These are phyloP conservation scores for Hoplodrina ambigua DNA, from an alignment of 2,888 invertebrate genomes.

Conservation along the genomic window DNA sequence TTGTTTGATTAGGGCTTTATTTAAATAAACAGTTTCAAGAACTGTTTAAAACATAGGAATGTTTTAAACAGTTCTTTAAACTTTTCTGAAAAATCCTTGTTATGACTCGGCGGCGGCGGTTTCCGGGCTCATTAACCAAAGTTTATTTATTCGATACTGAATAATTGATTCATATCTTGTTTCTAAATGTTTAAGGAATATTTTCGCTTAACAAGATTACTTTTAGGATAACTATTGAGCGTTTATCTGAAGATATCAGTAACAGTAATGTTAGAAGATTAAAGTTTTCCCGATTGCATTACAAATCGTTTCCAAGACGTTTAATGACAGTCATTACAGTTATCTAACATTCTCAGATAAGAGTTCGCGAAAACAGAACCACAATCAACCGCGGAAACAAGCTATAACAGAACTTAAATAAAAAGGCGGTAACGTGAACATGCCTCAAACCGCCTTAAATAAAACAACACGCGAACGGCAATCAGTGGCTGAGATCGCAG, in stretches of 20 bases:
- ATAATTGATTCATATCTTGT: too few species aligned
- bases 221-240: not conserved
- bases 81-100: too few species aligned
- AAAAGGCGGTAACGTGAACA: conserved; percentile 56
- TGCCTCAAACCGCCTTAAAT: conserved; percentile 60
- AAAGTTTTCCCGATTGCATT: not conserved
- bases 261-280: not conserved
- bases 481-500: conserved; percentile 72
- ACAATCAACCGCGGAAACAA: conserved; percentile 31
- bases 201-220: too few species aligned
- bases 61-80: too few species aligned
- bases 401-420: conserved; percentile 49
- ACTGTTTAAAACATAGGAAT: too few species aligned
- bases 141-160: too few species aligned
- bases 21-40: too few species aligned
- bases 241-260: not conserved
- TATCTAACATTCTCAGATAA: conserved; percentile 47
- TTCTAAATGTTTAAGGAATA: too few species aligned
- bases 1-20: not conserved
- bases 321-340: conserved; percentile 8
- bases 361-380: conserved; percentile 20
- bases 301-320: conserved; percentile 5
- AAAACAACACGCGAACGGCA: conserved; percentile 72
- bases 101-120: too few species aligned
- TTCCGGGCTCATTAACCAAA: too few species aligned